These are phyloP conservation scores for Sitodiplosis mosellana DNA, from an alignment of 1,140 invertebrate genomes.

Conservation along the genomic window DNA sequence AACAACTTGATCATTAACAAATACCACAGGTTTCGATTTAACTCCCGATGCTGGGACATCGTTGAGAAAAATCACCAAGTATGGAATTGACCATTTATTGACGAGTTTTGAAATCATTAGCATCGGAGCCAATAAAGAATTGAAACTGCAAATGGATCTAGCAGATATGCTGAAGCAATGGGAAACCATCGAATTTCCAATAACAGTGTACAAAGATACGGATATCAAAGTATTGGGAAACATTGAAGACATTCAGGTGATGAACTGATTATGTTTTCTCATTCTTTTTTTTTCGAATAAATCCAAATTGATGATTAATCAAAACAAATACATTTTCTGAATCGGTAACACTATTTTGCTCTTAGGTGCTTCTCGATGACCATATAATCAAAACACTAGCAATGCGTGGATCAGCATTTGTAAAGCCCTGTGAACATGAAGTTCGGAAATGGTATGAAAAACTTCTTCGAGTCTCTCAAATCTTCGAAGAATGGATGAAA, in stretches of 20 bases:
- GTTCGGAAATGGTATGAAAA: slow-evolving; percentile 67
- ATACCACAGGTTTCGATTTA: slow-evolving; percentile 44
- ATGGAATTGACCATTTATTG: slow-evolving; percentile 52
- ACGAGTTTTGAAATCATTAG: slow-evolving; percentile 74
- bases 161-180: slow-evolving; percentile 74
- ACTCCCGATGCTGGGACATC: slow-evolving; percentile 72
- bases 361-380: slow-evolving; percentile 65
- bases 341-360: not conserved
- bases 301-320: not conserved
- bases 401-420: slow-evolving; percentile 81
- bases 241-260: slow-evolving; percentile 50
- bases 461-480: slow-evolving; percentile 54
- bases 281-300: too few species aligned
- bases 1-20: not conserved
- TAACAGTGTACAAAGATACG: slow-evolving; percentile 56
- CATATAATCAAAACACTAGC: slow-evolving; percentile 75
- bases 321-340: not conserved
- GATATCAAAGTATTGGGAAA: slow-evolving; percentile 58
- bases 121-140: slow-evolving; percentile 75
- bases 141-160: slow-evolving; percentile 56
- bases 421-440: slow-evolving; percentile 70
- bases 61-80: slow-evolving; percentile 61
- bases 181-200: slow-evolving; percentile 55
- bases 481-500: slow-evolving; percentile 76
- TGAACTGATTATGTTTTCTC: too few species aligned